Conservation (phyloP, 2,113 vertebrate genomes). For the Mellivora capensis region DNA sequence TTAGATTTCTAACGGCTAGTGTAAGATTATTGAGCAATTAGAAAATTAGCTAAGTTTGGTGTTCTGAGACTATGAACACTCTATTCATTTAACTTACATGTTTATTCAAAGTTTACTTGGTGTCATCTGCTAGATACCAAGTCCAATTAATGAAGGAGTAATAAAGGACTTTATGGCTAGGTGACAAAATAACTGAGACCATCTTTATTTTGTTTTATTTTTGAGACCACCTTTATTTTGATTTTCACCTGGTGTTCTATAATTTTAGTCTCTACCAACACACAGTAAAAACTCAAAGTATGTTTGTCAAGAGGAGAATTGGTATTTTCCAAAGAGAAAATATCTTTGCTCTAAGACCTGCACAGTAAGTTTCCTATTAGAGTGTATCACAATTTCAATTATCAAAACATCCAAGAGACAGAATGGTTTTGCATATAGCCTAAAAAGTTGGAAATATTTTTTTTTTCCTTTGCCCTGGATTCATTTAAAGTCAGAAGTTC, state of each 20-base stretch:
- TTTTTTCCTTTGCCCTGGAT: background rate
- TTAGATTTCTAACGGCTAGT: background rate
- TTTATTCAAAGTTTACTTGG: background rate
- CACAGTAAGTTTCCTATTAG: background rate
- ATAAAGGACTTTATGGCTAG: background rate
- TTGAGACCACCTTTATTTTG: background rate
- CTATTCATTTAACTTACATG: background rate
- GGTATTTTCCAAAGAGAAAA: background rate
- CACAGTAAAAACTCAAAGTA: background rate
- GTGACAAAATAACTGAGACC: background rate
- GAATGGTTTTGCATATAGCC: background rate
- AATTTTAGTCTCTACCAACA: background rate
- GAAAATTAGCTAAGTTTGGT: background rate
- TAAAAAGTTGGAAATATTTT: background rate
- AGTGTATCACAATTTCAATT: background rate
- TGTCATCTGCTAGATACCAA: background rate
- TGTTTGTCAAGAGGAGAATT: background rate
- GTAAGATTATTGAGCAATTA: background rate
- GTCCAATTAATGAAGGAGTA: background rate
- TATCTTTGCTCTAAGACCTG: background rate
- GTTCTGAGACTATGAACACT: background rate
- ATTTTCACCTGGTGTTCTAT: background rate
- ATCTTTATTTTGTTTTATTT: background rate
- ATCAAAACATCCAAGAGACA: background rate
- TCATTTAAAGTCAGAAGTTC: background rate